These are phyloP conservation scores for Glossophaga mutica DNA, from an alignment of 2,797 vertebrate species.

Conservation along the genomic window DNA sequence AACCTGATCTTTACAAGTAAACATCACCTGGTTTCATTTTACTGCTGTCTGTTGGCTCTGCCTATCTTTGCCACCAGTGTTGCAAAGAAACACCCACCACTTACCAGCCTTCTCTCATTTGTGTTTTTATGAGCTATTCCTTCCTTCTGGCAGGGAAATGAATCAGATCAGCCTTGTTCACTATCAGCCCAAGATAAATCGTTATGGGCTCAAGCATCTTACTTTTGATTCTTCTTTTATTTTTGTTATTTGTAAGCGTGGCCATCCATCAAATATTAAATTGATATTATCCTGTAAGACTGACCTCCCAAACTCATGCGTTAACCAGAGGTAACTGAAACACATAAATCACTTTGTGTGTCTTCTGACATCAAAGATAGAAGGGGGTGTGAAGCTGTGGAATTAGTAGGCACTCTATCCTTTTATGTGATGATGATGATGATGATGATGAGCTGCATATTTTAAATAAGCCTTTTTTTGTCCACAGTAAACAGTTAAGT, in stretches of 20 bases:
- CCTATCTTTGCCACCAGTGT: background rate
- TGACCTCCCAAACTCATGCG: background rate
- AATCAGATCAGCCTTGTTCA: slow-evolving; percentile 60
- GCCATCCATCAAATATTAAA: slow-evolving; percentile 19
- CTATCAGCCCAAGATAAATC: slow-evolving; percentile 43
- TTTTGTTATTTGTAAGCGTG: slow-evolving; percentile 53
- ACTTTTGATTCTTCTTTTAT: slow-evolving; percentile 17
- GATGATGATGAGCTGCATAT: background rate
- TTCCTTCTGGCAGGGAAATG: slow-evolving; percentile 50
- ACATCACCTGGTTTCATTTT: slow-evolving; percentile 46
- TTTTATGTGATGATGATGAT: background rate
- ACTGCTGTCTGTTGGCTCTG: background rate
- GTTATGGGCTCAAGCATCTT: background rate
- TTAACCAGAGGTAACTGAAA: slow-evolving; percentile 49
- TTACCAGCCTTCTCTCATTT: slow-evolving; percentile 38
- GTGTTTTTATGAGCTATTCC: slow-evolving; percentile 51
- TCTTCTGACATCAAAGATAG: background rate
- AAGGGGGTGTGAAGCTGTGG: background rate
- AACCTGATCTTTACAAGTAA: slow-evolving; percentile 99
- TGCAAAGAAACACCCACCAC: slow-evolving; percentile 21
- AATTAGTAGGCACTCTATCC: background rate
- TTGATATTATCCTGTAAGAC: background rate
- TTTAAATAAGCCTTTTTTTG: background rate
- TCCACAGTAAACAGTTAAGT: background rate
- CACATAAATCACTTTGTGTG: background rate